Evolutionary conservation across 2,113 vertebrate species (phyloP).

Genomic region (Pedionomus torquatus): DNA sequence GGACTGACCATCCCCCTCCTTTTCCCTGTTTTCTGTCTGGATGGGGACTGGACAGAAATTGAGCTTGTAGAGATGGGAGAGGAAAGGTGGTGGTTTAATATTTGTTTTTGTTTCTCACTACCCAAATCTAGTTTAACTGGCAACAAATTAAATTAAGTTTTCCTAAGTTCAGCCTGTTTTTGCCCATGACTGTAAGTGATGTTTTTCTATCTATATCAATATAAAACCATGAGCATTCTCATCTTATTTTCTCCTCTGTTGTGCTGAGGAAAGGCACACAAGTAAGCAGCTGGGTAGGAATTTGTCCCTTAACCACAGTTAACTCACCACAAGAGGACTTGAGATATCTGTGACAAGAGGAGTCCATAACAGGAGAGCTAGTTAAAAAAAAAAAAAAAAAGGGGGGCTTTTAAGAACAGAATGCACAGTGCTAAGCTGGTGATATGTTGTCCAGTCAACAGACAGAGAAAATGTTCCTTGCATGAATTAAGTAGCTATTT

Average conservation of each 20-base stretch:
- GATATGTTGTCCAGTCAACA: slow-evolving; percentile 20
- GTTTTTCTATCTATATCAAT: not conserved
- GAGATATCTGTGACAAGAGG: not conserved
- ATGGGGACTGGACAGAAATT: not conserved
- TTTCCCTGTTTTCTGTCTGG: not conserved
- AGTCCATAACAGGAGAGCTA: not conserved
- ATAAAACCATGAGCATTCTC: not conserved
- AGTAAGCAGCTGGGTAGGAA: not conserved
- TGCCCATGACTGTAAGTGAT: not conserved
- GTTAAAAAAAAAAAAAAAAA: not conserved
- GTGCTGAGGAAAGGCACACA: not conserved
- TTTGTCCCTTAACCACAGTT: not conserved
- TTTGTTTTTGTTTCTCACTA: not conserved
- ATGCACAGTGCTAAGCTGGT: not conserved
- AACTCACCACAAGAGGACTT: not conserved
- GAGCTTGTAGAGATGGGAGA: not conserved
- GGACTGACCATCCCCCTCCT: fast-evolving
- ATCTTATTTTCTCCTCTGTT: not conserved
- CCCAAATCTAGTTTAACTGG: not conserved
- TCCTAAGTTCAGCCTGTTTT: not conserved
- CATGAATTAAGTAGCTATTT: slow-evolving; percentile 13
- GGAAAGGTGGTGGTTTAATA: not conserved
- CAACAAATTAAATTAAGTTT: not conserved
- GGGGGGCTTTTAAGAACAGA: not conserved
- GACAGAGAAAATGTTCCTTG: not conserved